Conservation (phyloP, 2,888 invertebrate species). For the Sabellastarte sp. region DNA sequence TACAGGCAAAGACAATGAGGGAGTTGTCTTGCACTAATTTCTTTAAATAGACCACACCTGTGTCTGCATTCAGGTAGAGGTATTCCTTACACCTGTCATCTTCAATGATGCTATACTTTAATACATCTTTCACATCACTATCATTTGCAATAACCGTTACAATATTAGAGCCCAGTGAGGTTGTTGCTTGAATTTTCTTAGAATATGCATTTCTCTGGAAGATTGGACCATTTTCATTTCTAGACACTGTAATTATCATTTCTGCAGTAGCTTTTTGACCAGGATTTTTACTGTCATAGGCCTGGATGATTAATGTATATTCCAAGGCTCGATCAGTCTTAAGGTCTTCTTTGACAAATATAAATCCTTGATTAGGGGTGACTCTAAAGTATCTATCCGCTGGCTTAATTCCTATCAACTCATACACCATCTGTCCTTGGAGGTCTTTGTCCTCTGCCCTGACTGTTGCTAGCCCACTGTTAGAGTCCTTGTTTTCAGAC, state of each 20-base stretch:
- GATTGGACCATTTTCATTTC: constrained; percentile 39
- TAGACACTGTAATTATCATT: constrained; percentile 30
- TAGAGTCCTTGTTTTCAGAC: constrained; percentile 31
- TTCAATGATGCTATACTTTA: constrained; percentile 20
- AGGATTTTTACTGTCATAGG: constrained; percentile 29
- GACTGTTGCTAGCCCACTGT: constrained; percentile 29
- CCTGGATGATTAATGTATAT: constrained; percentile 36
- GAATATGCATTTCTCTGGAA: constrained; percentile 27
- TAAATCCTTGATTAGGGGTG: constrained; percentile 21
- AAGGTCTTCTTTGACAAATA: constrained; percentile 33
- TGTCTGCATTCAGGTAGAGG: constrained; percentile 42
- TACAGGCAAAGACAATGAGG: constrained; percentile 28
- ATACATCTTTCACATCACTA: constrained; percentile 35
- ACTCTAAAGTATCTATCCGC: constrained; percentile 36
- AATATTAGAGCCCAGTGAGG: constrained; percentile 26
- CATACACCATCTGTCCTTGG: constrained; percentile 26
- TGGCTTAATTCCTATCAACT: constrained; percentile 27
- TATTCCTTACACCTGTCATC: constrained; percentile 33
- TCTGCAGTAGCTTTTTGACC: constrained; percentile 16
- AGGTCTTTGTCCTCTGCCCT: constrained; percentile 37
- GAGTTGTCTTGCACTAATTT: constrained; percentile 19
- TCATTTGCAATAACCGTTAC: constrained; percentile 40
- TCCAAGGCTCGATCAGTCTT: constrained; percentile 30
- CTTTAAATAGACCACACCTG: constrained; percentile 29
- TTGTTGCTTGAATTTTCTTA: constrained; percentile 31